Conservation (phyloP, 2,797 vertebrate genomes). For the Melanotaenia maccullochi region DNA sequence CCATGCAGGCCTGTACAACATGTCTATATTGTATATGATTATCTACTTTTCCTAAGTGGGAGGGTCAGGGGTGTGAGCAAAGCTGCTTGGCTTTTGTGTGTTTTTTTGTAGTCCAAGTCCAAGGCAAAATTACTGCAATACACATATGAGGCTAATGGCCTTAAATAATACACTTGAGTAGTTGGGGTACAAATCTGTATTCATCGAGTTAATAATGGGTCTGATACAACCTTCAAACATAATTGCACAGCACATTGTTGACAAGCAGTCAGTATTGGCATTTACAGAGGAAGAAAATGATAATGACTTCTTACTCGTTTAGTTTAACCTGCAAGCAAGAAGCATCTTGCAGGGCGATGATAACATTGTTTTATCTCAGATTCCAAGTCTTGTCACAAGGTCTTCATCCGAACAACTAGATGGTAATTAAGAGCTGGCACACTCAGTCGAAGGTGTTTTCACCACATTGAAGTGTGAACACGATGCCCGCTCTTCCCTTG, state of each 20-base stretch:
- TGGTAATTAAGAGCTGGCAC: constrained; percentile 67
- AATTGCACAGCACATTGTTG: constrained; percentile 70
- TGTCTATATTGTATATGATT: constrained; percentile 61
- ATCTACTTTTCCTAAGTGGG: constrained; percentile 66
- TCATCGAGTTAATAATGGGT: constrained; percentile 75
- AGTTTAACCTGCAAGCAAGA: constrained; percentile 62
- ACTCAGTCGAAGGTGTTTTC: constrained; percentile 59
- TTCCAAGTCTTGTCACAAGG: constrained; percentile 59
- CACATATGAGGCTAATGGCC: constrained; percentile 73
- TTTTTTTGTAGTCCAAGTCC: constrained; percentile 57
- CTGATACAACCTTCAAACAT: constrained; percentile 66
- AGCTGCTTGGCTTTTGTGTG: constrained; percentile 73
- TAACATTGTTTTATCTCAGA: constrained; percentile 73
- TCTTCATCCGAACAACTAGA: constrained; percentile 67
- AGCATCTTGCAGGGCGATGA: constrained; percentile 59
- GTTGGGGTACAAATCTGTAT: constrained; percentile 61
- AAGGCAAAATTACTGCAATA: constrained; percentile 63
- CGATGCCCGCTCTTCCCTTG: constrained; percentile 22
- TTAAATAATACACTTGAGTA: constrained; percentile 71
- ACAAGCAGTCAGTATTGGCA: constrained; percentile 56
- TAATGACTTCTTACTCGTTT: constrained; percentile 63
- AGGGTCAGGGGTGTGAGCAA: constrained; percentile 58
- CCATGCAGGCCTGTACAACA: constrained; percentile 58
- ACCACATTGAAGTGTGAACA: constrained; percentile 57
- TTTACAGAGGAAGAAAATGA: constrained; percentile 60